Base-by-base conservation (phyloP, 2,888 invertebrate genomes). In the Ceramica pisi region DNA sequence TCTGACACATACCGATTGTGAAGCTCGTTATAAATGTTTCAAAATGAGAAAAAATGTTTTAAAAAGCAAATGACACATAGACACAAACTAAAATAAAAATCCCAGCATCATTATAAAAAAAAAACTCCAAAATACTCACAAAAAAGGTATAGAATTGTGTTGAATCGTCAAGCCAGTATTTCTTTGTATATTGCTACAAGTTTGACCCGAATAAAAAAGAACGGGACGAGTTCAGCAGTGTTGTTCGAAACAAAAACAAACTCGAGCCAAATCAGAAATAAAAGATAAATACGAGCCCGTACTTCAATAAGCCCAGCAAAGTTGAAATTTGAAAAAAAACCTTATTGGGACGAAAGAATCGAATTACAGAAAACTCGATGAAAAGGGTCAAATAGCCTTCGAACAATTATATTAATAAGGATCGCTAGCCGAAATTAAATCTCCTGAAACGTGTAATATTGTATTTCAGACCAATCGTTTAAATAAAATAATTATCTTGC, bases 271-370 rank as follows among this genome's bases (percentile, higher is more conserved):
- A 74, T 83, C 59, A 68, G 67, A 75, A 82, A 82, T 82, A 82
- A 72, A 82, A 83, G 75, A 82, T 80, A 82, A 83, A 82, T 80
- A 72, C 72, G 82, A 82, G n/a, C 69, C 75, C 80, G 68, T 55
- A 77, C 57, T 83, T 79, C 71, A 80, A 77, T 84, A 83, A 81
- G 71, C 69, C 71, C 44, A 56, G 64, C 16, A 80, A 80, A 82
- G 73, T 72, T 72, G 46, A 82, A 83, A 84, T 82, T 82, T 63
- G 65, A 59, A 82, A 83, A 82, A 83, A 82, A 72, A 31, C 66
- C 71, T 79, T 80, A 62, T 74, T 60, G 67, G 44, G 44, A 68
- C 62, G 61, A 68, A 73, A 71, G 76, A 72, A 57, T 78, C 57
- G n/a, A 80, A 73, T 84, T 71, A 76, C 81, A 63, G 66, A 82